A percentile compares a stretch with the other conserved stretches of the same genome.
phyloP scores from a whole-genome alignment of 2,797 vertebrate genomes.

The Fistularia commersonii region DNA sequence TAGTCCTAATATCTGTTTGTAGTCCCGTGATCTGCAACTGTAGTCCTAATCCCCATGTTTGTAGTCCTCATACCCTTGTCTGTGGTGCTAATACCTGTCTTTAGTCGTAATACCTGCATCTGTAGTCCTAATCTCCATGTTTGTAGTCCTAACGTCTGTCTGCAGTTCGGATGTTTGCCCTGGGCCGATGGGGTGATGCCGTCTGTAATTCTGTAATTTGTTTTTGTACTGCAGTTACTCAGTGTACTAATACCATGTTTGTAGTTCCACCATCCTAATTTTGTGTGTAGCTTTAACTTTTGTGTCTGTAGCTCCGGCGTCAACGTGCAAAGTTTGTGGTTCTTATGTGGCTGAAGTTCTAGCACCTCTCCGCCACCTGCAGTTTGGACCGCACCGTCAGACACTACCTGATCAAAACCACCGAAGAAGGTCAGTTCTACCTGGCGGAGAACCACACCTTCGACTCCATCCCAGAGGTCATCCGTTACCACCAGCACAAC shows the following conservation, averaged over 20 bases:
- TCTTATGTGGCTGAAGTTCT: not conserved
- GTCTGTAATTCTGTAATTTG: conserved; percentile 9
- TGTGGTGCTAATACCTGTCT: not conserved
- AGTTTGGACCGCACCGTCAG: conserved; percentile 56
- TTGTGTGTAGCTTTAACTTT: conserved; percentile 34
- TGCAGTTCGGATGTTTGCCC: no score
- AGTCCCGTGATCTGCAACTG: not conserved
- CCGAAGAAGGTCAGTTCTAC: conserved; percentile 70
- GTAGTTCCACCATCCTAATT: not conserved
- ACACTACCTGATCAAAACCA: conserved; percentile 87
- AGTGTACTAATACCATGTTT: not conserved
- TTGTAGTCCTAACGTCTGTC: conserved; percentile 31
- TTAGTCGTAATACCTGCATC: conserved; percentile 43
- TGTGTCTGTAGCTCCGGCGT: no score
- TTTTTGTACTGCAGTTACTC: no score
- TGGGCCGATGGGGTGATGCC: no score
- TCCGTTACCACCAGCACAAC: conserved; percentile 86
- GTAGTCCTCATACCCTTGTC: not conserved
- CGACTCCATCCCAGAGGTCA: conserved; percentile 78
- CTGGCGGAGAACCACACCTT: conserved; percentile 84
- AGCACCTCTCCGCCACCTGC: not conserved
- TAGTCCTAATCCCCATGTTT: conserved; percentile 39
- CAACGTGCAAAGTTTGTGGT: no score
- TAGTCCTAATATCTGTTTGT: no score
- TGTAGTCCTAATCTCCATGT: not conserved